A percentile compares a stretch with the other conserved stretches of the same genome.
phyloP scores from a whole-genome alignment of 2,888 invertebrate genomes.

The Desoria tigrina region DNA sequence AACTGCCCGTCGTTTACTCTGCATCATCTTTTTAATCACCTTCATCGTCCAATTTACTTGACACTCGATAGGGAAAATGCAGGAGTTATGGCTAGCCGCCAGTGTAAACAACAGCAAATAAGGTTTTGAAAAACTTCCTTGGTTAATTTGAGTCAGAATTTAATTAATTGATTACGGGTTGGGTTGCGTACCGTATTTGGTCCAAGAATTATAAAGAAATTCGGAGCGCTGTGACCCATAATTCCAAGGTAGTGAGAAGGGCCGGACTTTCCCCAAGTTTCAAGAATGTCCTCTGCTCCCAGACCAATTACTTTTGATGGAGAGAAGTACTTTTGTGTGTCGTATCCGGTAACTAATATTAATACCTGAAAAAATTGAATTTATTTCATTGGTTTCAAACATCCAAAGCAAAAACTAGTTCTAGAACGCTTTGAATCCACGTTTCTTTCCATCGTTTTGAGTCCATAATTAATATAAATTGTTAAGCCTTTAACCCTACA shows the following conservation, averaged over 20 bases:
- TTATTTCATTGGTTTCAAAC: neutral
- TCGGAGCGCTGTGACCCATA: slow-evolving; percentile 23
- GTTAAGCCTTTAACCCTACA: neutral
- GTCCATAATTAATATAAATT: neutral
- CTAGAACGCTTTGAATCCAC: neutral
- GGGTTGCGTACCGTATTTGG: slow-evolving; percentile 38
- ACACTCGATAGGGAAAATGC: slow-evolving; percentile 22
- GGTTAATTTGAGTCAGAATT: too few species aligned
- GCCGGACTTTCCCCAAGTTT: slow-evolving; percentile 27
- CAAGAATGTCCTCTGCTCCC: slow-evolving; percentile 27
- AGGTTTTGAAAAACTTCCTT: too few species aligned
- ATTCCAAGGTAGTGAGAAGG: slow-evolving; percentile 33
- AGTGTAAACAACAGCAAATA: slow-evolving; percentile 18
- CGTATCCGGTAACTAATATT: slow-evolving; percentile 40
- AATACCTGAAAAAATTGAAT: slow-evolving; percentile 19
- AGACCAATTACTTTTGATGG: slow-evolving; percentile 33
- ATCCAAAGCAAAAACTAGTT: neutral
- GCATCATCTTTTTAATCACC: slow-evolving; percentile 12
- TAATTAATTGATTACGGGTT: too few species aligned
- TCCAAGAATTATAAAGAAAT: slow-evolving; percentile 33
- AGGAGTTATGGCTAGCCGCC: neutral
- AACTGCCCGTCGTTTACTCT: neutral
- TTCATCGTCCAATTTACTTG: slow-evolving; percentile 17
- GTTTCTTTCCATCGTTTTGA: too few species aligned
- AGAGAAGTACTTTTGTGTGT: slow-evolving; percentile 31